Evolutionary conservation across 2,113 vertebrate species (phyloP).

Genomic region (Pachyramphus minor): DNA sequence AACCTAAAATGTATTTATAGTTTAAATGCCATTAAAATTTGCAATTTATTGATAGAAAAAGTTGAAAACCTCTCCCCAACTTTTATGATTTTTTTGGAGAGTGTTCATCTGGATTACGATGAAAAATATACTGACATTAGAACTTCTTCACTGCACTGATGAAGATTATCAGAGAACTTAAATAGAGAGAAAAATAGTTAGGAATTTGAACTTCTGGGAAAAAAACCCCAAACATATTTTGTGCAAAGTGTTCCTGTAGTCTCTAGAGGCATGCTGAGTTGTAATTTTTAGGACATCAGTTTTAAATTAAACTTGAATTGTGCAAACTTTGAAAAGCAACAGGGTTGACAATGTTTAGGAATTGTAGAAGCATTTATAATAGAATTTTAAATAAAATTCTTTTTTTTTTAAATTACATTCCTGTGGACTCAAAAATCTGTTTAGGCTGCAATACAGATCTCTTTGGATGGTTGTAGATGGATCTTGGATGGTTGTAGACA

Average conservation of each 20-base stretch:
- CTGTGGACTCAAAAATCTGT: neutral
- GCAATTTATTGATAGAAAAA: neutral
- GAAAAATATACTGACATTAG: neutral
- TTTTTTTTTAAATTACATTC: neutral
- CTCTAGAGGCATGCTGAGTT: neutral
- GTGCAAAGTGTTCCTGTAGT: neutral
- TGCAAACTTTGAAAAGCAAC: neutral
- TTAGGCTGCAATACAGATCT: neutral
- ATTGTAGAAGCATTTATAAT: neutral
- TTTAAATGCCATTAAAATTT: neutral
- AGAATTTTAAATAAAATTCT: neutral
- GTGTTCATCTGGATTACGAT: neutral
- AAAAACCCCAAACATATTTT: neutral
- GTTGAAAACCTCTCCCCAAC: neutral
- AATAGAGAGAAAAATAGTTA: neutral
- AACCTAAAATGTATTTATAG: neutral
- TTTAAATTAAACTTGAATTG: neutral
- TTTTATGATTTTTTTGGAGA: neutral
- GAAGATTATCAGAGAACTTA: neutral
- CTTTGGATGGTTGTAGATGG: neutral
- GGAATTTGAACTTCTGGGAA: neutral
- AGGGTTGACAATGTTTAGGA: neutral
- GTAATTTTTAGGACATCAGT: neutral
- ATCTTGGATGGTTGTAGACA: neutral
- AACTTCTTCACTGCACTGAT: neutral